These are phyloP conservation scores for Popillia japonica DNA, from an alignment of 1,140 invertebrate genomes.

Conservation along the genomic window DNA sequence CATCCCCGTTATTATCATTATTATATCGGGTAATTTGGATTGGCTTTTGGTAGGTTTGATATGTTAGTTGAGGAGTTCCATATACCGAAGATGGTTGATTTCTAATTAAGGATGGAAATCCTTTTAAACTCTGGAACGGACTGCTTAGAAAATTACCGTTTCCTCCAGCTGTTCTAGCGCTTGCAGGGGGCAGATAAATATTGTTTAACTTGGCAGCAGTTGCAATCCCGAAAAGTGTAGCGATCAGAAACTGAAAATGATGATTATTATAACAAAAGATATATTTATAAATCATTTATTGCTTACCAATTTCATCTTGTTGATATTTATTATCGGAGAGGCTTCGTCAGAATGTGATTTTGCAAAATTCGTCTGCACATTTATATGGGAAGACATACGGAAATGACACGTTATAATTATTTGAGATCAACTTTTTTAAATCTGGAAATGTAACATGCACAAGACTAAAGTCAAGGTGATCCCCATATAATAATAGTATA, in stretches of 20 bases:
- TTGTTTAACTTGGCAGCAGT: neutral
- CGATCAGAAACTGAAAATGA: neutral
- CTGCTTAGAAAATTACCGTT: neutral
- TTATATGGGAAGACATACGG: neutral
- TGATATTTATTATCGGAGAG: neutral
- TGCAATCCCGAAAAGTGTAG: neutral
- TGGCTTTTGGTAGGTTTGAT: neutral
- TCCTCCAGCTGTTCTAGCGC: neutral
- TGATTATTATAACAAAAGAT: neutral
- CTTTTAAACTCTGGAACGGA: neutral
- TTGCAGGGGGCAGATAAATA: neutral
- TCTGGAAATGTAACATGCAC: neutral
- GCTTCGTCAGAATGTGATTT: neutral
- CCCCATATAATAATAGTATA: neutral
- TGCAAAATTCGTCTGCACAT: neutral
- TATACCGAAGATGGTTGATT: neutral
- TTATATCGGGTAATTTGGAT: slow-evolving; percentile 60
- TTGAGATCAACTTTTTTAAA: neutral
- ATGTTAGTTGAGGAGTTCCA: neutral
- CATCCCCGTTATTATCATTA: slow-evolving; percentile 64
- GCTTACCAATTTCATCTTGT: neutral
- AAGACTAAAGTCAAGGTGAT: slow-evolving; percentile 3
- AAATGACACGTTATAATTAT: neutral
- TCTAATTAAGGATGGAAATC: neutral
- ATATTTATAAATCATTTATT: neutral